Percentiles rank a stretch among this genome's conserved stretches.
These are phyloP conservation scores for Salvelinus sp. DNA, from an alignment of 2,113 vertebrate genomes.

Conservation along the genomic window DNA sequence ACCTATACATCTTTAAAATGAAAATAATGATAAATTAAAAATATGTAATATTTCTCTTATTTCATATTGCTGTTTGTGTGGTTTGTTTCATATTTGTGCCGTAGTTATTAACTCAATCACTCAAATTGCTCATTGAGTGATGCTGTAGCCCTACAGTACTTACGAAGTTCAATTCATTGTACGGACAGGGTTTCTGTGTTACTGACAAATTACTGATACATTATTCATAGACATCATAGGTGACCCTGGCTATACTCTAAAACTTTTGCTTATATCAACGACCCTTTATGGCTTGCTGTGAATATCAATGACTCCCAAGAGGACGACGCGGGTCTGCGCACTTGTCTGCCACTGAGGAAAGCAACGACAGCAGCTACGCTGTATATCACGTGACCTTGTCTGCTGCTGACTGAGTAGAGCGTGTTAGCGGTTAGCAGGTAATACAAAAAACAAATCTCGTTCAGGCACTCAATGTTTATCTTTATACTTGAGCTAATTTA, in stretches of 20 bases:
- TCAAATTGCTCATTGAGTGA: too few species aligned
- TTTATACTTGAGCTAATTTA: background rate
- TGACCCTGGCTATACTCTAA: background rate
- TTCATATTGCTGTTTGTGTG: background rate
- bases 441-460: conserved; percentile 52
- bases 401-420: conserved; percentile 72
- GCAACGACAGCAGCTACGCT: conserved; percentile 55
- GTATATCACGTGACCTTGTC: conserved; percentile 74
- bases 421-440: conserved; percentile 74
- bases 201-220: background rate
- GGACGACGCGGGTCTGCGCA: conserved; percentile 1
- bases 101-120: too few species aligned
- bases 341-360: conserved; percentile 9
- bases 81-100: too few species aligned
- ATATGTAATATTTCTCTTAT: conserved; percentile 63
- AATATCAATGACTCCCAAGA: background rate
- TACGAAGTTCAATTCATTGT: background rate
- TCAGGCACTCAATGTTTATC: background rate
- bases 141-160: background rate
- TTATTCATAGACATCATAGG: background rate
- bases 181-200: background rate
- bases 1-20: conserved; percentile 64
- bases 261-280: background rate
- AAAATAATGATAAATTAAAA: conserved; percentile 68
- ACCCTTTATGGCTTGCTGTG: background rate